Evolutionary conservation across 2,888 invertebrate genomes (phyloP).

Genomic region (Cartodere bifasciata): DNA sequence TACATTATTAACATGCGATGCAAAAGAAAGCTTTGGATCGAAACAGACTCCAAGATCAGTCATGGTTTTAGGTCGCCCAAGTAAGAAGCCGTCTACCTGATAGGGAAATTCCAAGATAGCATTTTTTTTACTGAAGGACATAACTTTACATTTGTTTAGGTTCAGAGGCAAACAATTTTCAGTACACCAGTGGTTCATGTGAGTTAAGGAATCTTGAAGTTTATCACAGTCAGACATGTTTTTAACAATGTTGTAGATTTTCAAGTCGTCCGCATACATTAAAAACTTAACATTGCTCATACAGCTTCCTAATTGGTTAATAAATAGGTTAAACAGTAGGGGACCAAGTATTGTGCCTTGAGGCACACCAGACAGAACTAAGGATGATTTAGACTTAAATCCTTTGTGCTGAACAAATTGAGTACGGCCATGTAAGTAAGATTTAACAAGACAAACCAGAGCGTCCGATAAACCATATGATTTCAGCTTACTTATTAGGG

Average conservation of each 20-base stretch:
- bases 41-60: too few species aligned
- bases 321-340: not conserved
- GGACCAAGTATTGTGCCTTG: conserved; percentile 3
- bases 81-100: too few species aligned
- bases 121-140: too few species aligned
- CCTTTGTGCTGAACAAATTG: not conserved
- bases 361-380: conserved; percentile 1
- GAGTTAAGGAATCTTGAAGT: too few species aligned
- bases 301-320: not conserved
- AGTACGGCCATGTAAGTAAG: not conserved
- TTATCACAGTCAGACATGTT: not conserved
- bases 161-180: too few species aligned
- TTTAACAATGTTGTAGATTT: not conserved
- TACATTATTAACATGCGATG: too few species aligned
- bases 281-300: not conserved
- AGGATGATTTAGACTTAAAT: not conserved
- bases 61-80: too few species aligned
- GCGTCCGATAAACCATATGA: not conserved
- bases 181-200: too few species aligned
- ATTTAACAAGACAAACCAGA: not conserved
- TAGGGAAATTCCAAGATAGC: too few species aligned
- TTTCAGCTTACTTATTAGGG: not conserved
- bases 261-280: conserved; percentile 4
- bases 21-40: too few species aligned
- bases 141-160: too few species aligned